A percentile compares a stretch with the other conserved stretches of the same genome.
Conservation (phyloP, 2,888 invertebrate species). For the Lobophora halterata region DNA sequence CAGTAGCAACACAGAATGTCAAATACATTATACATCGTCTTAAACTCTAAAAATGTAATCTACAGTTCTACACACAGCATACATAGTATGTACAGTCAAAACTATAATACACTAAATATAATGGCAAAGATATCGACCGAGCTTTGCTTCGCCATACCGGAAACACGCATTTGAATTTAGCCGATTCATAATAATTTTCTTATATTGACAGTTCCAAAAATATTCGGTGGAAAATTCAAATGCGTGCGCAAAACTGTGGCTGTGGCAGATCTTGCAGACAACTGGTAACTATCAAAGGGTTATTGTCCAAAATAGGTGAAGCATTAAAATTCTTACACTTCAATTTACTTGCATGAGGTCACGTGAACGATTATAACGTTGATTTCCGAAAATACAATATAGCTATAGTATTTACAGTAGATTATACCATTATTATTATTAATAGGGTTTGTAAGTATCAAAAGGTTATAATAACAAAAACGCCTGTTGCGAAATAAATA, state of each 20-base stretch:
- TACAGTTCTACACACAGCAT: slow-evolving; percentile 73
- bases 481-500: slow-evolving; percentile 19
- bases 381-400: slow-evolving; percentile 17
- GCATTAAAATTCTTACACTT: slow-evolving; percentile 32
- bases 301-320: slow-evolving; percentile 59
- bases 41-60: slow-evolving; percentile 65
- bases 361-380: slow-evolving; percentile 23
- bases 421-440: slow-evolving; percentile 9
- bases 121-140: slow-evolving; percentile 55
- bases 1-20: slow-evolving; percentile 20
- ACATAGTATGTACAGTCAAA: slow-evolving; percentile 76
- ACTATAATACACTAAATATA: slow-evolving; percentile 70
- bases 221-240: slow-evolving; percentile 29
- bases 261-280: slow-evolving; percentile 44
- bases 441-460: slow-evolving; percentile 7
- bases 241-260: slow-evolving; percentile 42
- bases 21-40: slow-evolving; percentile 53
- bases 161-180: slow-evolving; percentile 43
- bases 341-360: slow-evolving; percentile 28
- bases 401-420: slow-evolving; percentile 11
- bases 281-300: slow-evolving; percentile 64
- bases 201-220: slow-evolving; percentile 17
- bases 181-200: slow-evolving; percentile 21
- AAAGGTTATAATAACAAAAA: slow-evolving; percentile 13
- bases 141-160: slow-evolving; percentile 42